phyloP scores from a whole-genome alignment of 2,888 invertebrate species.

The Tenodera sinensis region DNA sequence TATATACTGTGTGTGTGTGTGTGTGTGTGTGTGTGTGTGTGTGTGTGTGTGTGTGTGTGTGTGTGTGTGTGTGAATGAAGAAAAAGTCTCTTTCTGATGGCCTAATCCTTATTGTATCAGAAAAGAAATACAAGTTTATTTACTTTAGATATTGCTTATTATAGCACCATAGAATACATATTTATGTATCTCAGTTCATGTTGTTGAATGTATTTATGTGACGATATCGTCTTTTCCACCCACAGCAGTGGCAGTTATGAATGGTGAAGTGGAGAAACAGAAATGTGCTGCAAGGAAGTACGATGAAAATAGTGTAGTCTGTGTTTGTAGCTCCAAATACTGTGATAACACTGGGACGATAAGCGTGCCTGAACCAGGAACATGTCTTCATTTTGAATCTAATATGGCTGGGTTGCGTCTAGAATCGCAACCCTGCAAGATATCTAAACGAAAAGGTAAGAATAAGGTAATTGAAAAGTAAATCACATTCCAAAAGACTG shows the following conservation, averaged over 20 bases:
- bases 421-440: background rate
- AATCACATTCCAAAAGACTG: too few relatives aligned
- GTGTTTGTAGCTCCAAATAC: background rate
- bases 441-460: background rate
- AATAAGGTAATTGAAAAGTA: background rate
- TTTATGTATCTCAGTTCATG: too few relatives aligned
- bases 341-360: slow-evolving; percentile 6
- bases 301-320: background rate
- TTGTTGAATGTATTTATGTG: too few relatives aligned
- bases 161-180: too few relatives aligned
- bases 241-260: background rate
- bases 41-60: too few relatives aligned
- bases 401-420: background rate
- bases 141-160: too few relatives aligned
- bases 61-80: too few relatives aligned
- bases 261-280: background rate
- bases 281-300: background rate
- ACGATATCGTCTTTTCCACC: background rate
- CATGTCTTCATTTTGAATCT: background rate
- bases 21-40: too few relatives aligned
- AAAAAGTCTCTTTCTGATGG: too few relatives aligned
- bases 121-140: too few relatives aligned
- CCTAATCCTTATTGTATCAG: too few relatives aligned
- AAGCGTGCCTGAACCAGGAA: background rate
- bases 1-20: too few relatives aligned